These are phyloP conservation scores for Cettia cetti DNA, from an alignment of 2,113 vertebrate genomes.

Conservation along the genomic window DNA sequence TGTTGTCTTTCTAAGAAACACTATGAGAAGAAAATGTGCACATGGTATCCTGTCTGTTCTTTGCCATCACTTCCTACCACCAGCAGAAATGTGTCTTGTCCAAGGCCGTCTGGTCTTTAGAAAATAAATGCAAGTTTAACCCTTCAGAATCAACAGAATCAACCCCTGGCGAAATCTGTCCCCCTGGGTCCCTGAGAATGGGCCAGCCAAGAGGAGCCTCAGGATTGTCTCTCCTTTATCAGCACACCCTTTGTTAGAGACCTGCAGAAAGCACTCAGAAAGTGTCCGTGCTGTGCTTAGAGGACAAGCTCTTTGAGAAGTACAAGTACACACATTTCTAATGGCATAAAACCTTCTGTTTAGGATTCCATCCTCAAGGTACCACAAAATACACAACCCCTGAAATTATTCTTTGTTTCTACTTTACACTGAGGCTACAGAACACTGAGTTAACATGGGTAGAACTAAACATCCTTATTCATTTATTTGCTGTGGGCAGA, in stretches of 20 bases:
- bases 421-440: conserved; percentile 36
- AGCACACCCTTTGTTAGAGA: not conserved
- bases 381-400: conserved; percentile 44
- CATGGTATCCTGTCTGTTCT: not conserved
- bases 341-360: conserved; percentile 14
- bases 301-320: not conserved
- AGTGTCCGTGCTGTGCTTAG: not conserved
- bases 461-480: conserved; percentile 51
- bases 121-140: conserved; percentile 29
- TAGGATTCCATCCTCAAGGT: conserved; percentile 10
- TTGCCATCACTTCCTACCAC: conserved; percentile 9
- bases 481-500: conserved; percentile 55
- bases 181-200: not conserved
- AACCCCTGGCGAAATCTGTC: not conserved
- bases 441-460: conserved; percentile 12
- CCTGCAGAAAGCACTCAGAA: not conserved
- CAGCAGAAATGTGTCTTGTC: conserved; percentile 12
- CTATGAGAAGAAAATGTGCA: not conserved
- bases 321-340: not conserved
- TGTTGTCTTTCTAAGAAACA: not conserved
- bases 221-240: not conserved
- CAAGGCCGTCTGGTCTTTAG: not conserved
- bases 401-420: not conserved
- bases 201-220: not conserved
- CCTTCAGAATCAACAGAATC: not conserved